Conservation (phyloP, 53 echinoderm and acorn worm species). For the Antedon mediterranea region DNA sequence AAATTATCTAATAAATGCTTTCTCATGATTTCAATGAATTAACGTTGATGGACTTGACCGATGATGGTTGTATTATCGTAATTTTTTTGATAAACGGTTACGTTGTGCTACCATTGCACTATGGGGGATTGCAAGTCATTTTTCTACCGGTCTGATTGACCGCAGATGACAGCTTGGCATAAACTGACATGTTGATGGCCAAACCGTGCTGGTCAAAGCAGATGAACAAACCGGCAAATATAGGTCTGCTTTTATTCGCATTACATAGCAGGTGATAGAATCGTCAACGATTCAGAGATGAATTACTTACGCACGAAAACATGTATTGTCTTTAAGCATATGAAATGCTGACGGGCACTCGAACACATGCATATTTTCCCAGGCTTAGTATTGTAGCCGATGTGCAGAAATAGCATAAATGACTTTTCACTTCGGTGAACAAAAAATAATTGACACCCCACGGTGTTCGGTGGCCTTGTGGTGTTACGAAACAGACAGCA, state of each 20-base stretch:
- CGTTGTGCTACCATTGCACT: not conserved
- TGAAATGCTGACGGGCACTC: not conserved
- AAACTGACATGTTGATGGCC: not conserved
- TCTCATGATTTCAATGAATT: no score
- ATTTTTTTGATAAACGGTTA: no score
- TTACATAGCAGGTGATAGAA: not conserved
- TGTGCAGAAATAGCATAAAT: not conserved
- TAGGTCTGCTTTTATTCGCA: not conserved
- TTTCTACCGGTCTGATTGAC: not conserved
- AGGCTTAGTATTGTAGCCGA: not conserved
- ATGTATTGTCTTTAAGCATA: not conserved
- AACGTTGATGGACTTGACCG: no score
- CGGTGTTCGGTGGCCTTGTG: not conserved
- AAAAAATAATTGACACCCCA: not conserved
- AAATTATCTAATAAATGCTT: not conserved
- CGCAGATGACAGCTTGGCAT: not conserved
- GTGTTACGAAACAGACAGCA: not conserved
- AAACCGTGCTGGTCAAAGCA: not conserved
- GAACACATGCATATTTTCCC: not conserved
- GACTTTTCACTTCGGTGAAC: not conserved
- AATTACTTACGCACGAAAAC: not conserved
- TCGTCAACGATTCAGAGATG: not conserved
- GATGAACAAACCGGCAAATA: not conserved
- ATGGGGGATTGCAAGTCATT: not conserved
- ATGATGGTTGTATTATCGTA: no score